A percentile compares a stretch with the other conserved stretches of the same genome.
Conservation (phyloP, 2,888 invertebrate species). For the Plebejus melissa region DNA sequence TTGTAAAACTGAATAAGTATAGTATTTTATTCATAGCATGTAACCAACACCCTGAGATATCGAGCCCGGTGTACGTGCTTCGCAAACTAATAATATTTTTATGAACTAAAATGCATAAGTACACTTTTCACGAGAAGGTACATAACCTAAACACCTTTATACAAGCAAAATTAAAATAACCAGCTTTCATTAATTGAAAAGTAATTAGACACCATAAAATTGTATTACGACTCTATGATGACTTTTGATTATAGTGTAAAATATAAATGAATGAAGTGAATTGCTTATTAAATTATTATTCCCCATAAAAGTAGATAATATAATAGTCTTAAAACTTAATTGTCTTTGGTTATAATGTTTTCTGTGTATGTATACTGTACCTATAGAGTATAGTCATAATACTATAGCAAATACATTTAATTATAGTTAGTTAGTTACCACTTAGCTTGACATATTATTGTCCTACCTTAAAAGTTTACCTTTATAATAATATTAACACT, state of each 20-base stretch:
- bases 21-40: conserved; percentile 57
- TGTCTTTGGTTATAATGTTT: not conserved
- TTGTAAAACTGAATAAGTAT: conserved; percentile 42
- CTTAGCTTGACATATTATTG: not conserved
- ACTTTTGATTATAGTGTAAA: not conserved
- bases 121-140: not conserved
- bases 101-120: conserved; percentile 31
- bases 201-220: not conserved
- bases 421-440: not conserved
- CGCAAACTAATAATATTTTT: conserved; percentile 52
- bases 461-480: not conserved
- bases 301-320: not conserved
- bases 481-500: not conserved
- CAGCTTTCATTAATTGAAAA: not conserved
- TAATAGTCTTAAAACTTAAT: not conserved
- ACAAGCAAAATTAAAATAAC: not conserved
- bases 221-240: not conserved
- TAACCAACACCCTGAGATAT: conserved; percentile 49
- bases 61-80: conserved; percentile 54
- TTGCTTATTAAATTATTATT: not conserved
- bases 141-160: not conserved
- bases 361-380: not conserved
- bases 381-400: not conserved
- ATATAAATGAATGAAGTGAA: not conserved
- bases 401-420: not conserved